phyloP scores from a whole-genome alignment of 2,113 vertebrate species.

The Otocyon megalotis region DNA sequence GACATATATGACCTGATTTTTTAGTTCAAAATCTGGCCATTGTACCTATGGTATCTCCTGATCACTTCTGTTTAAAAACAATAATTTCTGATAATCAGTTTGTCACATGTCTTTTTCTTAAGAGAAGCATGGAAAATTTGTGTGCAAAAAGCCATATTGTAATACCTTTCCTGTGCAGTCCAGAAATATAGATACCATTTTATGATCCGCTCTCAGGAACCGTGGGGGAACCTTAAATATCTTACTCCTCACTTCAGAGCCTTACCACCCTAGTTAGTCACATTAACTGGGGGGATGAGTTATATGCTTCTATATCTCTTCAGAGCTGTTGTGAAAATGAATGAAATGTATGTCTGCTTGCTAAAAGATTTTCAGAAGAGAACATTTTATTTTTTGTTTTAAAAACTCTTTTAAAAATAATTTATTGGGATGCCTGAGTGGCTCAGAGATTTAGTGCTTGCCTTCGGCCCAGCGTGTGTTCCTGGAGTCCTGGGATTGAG shows the following conservation, averaged over 20 bases:
- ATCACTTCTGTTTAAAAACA: not conserved
- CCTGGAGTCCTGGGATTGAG: no score
- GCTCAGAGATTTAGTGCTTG: no score
- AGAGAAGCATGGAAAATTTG: not conserved
- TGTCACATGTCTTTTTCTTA: not conserved
- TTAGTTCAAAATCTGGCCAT: not conserved
- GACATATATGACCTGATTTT: not conserved
- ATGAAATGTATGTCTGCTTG: not conserved
- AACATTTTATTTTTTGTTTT: no score
- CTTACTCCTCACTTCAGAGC: not conserved
- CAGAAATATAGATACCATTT: not conserved
- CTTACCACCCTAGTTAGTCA: not conserved
- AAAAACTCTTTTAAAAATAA: no score
- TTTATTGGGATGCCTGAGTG: no score
- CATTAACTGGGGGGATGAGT: not conserved
- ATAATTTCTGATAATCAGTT: not conserved
- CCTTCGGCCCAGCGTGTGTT: no score
- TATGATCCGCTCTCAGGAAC: not conserved
- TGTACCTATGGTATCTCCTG: not conserved
- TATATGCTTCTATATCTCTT: not conserved
- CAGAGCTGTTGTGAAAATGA: not conserved
- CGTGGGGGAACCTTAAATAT: not conserved
- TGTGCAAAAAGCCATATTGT: not conserved
- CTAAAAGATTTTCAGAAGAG: not conserved
- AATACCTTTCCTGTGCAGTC: not conserved